Base-by-base conservation (phyloP, 2,888 invertebrate species). In the Saturnia japonica region DNA sequence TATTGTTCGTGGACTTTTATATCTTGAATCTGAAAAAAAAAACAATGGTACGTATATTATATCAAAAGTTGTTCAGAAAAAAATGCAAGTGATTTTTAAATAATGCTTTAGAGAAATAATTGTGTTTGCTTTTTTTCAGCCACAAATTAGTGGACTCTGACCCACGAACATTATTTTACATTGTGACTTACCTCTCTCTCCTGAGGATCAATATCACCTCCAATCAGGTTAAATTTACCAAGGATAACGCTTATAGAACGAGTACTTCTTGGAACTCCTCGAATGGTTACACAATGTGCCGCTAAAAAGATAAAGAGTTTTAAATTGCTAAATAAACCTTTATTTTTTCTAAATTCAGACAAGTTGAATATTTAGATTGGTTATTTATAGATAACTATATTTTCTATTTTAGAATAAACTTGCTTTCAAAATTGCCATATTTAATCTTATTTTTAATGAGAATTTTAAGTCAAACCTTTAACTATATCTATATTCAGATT, bases 151-250 rank as follows among this genome's bases (percentile, higher is more conserved):
- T n/a, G n/a, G 47, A 16, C 19, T 19, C 19, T 47, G 7, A 19
- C 47, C 19, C 1, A 54, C 19, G 9, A 54, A 22, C 9, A 22
- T 47, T 47, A 47, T 19, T 19, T 47, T 6, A 43, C 19, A 47
- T 47, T n/a, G 19, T 3, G 7, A 54, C 11, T 60, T 80, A 85
- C 88, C 78, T 81, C 79, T 78, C 77, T 86, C 71, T 88, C 88
- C 71, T 88, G 85, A 1, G 82, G 72, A 19, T 79, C 81, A 8
- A 78, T 71, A 67, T 87, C 88, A 19, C 85, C 84, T n/a, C 87
- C 85, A 45, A 82, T 74, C 28, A 89, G 75, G 71, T 89, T 88
- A 72, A 89, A 84, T 75, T 88, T 88, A 4, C 90, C 91, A 7
- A 90, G 75, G 25, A 84, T 77, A 0, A 88, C 83, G 66, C 81